phyloP scores from a whole-genome alignment of 2,797 vertebrate species.

The Austrolebias charrua region DNA sequence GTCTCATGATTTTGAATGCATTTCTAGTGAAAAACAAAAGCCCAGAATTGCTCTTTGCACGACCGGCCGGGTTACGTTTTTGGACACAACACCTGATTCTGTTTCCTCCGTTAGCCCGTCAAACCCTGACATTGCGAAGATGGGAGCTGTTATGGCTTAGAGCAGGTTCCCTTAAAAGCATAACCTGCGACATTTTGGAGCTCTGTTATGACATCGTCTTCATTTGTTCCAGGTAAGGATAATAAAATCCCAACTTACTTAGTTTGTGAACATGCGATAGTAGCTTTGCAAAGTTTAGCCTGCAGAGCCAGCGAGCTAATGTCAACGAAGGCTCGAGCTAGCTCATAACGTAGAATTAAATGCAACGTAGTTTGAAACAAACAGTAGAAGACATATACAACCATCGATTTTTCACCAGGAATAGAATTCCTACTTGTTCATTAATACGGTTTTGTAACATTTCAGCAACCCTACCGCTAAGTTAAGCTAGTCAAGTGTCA shows the following conservation, averaged over 20 bases:
- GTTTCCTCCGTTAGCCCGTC: conserved; percentile 56
- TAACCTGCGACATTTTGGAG: conserved; percentile 41
- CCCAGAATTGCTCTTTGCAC: neutral
- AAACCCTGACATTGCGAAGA: conserved; percentile 72
- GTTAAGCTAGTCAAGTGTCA: conserved; percentile 21
- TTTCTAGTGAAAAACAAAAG: neutral
- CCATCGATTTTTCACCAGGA: neutral
- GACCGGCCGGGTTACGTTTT: neutral
- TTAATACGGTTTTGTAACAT: neutral
- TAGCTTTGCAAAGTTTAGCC: conserved; percentile 33
- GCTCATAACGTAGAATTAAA: conserved; percentile 33
- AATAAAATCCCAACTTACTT: neutral
- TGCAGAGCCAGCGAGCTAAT: conserved; percentile 65
- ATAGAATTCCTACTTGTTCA: neutral
- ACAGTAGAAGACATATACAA: neutral
- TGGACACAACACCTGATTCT: conserved; percentile 1
- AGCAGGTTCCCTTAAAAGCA: conserved; percentile 39
- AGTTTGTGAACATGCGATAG: conserved; percentile 11
- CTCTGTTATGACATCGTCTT: conserved; percentile 68
- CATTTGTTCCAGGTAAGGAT: conserved; percentile 65
- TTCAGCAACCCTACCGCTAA: neutral
- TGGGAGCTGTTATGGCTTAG: conserved; percentile 71
- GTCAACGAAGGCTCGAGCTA: conserved; percentile 55
- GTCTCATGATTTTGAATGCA: neutral
- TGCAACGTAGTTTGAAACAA: conserved; percentile 31